Evolutionary conservation across 2,113 vertebrate species (phyloP).

Genomic region (Nerophis ophidion): DNA sequence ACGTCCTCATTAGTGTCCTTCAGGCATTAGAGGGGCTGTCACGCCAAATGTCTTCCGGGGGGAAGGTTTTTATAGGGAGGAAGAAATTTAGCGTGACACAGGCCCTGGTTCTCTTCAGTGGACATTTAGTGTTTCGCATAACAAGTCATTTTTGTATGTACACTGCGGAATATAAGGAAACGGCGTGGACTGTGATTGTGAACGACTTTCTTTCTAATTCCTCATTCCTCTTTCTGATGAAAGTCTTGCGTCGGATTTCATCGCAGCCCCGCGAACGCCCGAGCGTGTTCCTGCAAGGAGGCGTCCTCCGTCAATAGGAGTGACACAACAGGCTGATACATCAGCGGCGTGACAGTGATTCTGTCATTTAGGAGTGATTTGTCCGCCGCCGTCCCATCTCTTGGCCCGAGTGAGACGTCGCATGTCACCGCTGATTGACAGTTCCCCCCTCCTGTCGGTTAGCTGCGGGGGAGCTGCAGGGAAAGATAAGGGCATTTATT

Average conservation of each 20-base stretch:
- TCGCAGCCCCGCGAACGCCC: too few relatives aligned
- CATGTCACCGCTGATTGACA: slow-evolving; percentile 65
- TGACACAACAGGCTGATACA: slow-evolving; percentile 36
- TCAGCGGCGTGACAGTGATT: slow-evolving; percentile 47
- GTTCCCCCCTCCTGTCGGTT: slow-evolving; percentile 55
- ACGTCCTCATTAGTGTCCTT: too few relatives aligned
- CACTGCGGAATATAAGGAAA: too few relatives aligned
- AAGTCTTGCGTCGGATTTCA: slow-evolving; percentile 14
- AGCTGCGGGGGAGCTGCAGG: slow-evolving; percentile 64
- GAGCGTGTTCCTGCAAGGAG: background rate
- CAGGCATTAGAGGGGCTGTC: too few relatives aligned
- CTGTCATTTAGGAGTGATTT: slow-evolving; percentile 54
- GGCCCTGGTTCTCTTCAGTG: too few relatives aligned
- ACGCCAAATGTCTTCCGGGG: too few relatives aligned
- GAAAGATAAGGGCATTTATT: slow-evolving; percentile 66
- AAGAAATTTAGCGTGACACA: too few relatives aligned
- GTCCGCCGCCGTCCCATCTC: slow-evolving; percentile 60
- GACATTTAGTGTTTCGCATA: too few relatives aligned
- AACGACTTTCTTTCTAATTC: background rate
- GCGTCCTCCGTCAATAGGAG: slow-evolving; percentile 34
- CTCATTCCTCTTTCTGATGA: slow-evolving; percentile 10
- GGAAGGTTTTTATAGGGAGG: too few relatives aligned
- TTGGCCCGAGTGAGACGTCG: slow-evolving; percentile 57
- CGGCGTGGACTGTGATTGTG: too few relatives aligned
- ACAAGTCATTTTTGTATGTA: too few relatives aligned